Evolutionary conservation across 64 coral and sea anemone genomes (phyloP), one percentile per base, ranked within the genome.

Genomic region (Catalaphyllia jardinei): DNA sequence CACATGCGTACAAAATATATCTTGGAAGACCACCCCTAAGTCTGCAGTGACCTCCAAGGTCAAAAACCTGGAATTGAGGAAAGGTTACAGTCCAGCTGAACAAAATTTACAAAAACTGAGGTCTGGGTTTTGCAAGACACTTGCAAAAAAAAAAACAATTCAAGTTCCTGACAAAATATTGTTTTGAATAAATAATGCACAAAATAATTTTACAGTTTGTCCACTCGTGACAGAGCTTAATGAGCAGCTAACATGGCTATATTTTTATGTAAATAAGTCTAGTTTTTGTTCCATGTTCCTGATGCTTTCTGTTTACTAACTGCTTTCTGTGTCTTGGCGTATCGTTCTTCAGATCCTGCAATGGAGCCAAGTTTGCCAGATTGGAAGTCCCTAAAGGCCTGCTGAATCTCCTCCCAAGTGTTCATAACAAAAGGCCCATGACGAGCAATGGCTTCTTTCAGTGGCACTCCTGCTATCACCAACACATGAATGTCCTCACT

Each of bases 361-460:
- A 99, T 99, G 31, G 80, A 74, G 16, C 97, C 97, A 75, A 99
- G 85, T 79, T 95, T 99, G 55, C 97, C 97, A 18, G 76, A 77
- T 42, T 49, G 77, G 74, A 88, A 99, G 73, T 99, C 97, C 10
- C 62, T 61, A 76, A 93, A 88, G 13, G 93, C 93, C 79, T 99
- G 80, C 62, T 95, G 88, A 33, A 99, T 99, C 59, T 99, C 90
- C n/a, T 95, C 79, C 97, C 97, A 91, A 8, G 91, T 99, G 62
- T 99, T 99, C 97, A 99, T 99, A 38, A 99, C 97, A 91, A 99
- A 99, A 8, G 97, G 97, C 20, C 97, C 97, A 91, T 86, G 91
- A 13, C 78, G 84, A 67, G 94, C 88, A 55, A 99, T 72, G 30
- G 93, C 93, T 86, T 99, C 97, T 4, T 95, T 99, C 19, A 99